phyloP scores from a whole-genome alignment of 2,113 vertebrate genomes.

The Ailuropoda melanoleuca region DNA sequence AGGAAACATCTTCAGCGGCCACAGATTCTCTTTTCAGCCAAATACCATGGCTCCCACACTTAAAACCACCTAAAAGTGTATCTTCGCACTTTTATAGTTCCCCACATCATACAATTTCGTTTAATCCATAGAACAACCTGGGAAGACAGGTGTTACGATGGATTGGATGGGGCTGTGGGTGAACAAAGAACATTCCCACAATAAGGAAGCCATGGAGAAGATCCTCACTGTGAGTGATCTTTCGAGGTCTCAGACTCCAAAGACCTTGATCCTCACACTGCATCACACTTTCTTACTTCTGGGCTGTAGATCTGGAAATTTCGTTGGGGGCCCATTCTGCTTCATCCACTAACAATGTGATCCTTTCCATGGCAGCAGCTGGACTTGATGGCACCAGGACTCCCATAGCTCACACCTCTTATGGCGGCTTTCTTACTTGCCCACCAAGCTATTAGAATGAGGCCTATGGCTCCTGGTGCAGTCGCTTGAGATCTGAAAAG shows the following conservation, averaged over 20 bases:
- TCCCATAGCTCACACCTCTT: not conserved
- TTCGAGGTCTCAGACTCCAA: not conserved
- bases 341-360: accelerated
- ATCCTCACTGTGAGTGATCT: not conserved
- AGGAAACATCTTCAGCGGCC: not conserved
- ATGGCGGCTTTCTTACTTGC: not conserved
- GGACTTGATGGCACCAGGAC: accelerated
- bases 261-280: not conserved
- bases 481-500: not conserved
- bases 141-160: not conserved
- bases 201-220: not conserved
- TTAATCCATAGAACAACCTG: not conserved
- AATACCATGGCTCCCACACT: not conserved
- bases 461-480: not conserved
- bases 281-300: accelerated
- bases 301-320: not conserved
- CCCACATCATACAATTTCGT: not conserved
- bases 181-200: not conserved
- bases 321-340: not conserved
- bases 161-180: not conserved
- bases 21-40: not conserved
- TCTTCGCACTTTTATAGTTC: not conserved
- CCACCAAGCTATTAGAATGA: not conserved
- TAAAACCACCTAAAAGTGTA: not conserved
- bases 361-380: not conserved